Conservation (phyloP, 2,113 vertebrate genomes). For the Mungos mungo region DNA sequence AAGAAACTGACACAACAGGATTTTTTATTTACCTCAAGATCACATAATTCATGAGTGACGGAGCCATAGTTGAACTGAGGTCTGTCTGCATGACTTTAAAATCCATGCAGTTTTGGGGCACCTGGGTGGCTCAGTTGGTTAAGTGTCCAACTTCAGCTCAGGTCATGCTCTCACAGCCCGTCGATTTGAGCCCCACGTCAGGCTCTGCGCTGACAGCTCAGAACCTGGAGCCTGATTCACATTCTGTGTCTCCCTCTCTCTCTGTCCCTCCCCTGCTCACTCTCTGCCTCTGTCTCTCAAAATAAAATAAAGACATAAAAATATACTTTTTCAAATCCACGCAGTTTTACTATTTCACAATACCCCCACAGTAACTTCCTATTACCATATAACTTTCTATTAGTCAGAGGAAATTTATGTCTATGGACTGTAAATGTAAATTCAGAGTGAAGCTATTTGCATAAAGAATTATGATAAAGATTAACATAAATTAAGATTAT, state of each 20-base stretch:
- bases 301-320: too few relatives aligned
- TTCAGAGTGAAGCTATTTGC: background rate
- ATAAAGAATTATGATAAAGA: constrained; percentile 6
- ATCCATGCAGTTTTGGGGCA: background rate
- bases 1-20: background rate
- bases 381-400: background rate
- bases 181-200: too few relatives aligned
- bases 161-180: too few relatives aligned
- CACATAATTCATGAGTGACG: background rate
- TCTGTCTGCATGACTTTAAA: constrained; percentile 22
- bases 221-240: too few relatives aligned
- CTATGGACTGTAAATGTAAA: background rate
- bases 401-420: background rate
- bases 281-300: too few relatives aligned
- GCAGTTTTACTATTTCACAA: background rate
- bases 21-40: constrained; percentile 26
- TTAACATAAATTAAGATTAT: constrained; percentile 38
- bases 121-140: too few relatives aligned
- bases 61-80: background rate
- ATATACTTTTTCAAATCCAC: background rate
- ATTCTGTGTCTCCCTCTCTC: too few relatives aligned
- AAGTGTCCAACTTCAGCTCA: too few relatives aligned
- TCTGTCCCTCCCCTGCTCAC: too few relatives aligned
- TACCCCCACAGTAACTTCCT: background rate
- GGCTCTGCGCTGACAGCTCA: too few relatives aligned